Evolutionary conservation across 2,888 invertebrate species (phyloP).

Genomic region (Strigamia maritima): DNA sequence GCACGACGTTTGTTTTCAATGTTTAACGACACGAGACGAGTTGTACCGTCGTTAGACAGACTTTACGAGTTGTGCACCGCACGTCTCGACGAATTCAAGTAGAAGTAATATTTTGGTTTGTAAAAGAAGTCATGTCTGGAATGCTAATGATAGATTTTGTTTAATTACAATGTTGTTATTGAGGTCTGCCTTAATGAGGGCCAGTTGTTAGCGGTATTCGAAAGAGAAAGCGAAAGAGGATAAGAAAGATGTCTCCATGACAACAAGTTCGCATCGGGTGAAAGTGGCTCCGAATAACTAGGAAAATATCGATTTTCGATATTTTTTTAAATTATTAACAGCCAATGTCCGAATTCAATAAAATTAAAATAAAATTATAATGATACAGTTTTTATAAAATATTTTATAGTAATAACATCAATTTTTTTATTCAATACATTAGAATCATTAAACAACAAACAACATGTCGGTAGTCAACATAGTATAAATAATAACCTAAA

Average conservation of each 20-base stretch:
- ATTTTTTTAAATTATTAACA: slow-evolving; percentile 8
- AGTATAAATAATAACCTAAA: slow-evolving; percentile 16
- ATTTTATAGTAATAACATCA: background rate
- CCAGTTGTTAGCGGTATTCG: background rate
- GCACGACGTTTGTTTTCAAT: background rate
- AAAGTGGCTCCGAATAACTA: background rate
- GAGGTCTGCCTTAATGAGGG: slow-evolving; percentile 3
- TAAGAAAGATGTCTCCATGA: background rate
- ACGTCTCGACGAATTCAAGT: background rate
- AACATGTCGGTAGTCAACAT: background rate
- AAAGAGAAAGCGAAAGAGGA: background rate
- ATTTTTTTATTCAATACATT: background rate
- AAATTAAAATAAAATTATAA: background rate
- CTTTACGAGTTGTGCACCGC: background rate
- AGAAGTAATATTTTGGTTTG: background rate
- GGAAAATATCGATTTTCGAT: slow-evolving; percentile 21
- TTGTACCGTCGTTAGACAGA: background rate
- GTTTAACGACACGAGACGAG: slow-evolving; percentile 12
- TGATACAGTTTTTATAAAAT: background rate
- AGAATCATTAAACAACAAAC: slow-evolving; percentile 7
- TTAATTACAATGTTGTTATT: slow-evolving; percentile 1
- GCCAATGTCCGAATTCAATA: background rate
- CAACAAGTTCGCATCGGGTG: background rate
- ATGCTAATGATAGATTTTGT: background rate
- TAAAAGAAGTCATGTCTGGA: background rate